Evolutionary conservation across 2,113 vertebrate genomes (phyloP), one percentile per base, ranked within the genome.

Genomic region (Syngnathus typhle): DNA sequence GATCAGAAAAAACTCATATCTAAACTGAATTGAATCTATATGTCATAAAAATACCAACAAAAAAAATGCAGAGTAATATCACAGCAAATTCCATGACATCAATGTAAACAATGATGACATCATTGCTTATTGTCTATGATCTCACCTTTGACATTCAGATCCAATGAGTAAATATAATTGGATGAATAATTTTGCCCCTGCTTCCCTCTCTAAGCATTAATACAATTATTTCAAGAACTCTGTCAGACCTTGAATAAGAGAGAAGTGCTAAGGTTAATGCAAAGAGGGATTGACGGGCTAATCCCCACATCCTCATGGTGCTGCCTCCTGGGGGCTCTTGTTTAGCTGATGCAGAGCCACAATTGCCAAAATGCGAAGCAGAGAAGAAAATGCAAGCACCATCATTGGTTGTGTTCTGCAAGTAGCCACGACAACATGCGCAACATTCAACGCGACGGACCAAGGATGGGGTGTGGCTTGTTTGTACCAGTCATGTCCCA

Each of bases 201-300:
- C 32, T 58, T 18, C 15, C 55, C 37, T 39, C 9, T 39, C 60
- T 43, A 23, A 43, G 39, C 60, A 74, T 69, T 61, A 66, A n/a
- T 72, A 75, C 58, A 70, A 74, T 69, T 58, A 66, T n/a, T 71
- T 75, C 54, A 70, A 73, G 72, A 71, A 64, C 23, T 74, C 66
- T 62, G 63, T 74, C 81, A 76, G 56, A 71, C 65, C 72, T 79
- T 81, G 66, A 69, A 71, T 67, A 68, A 72, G 5, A 19, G 43
- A 74, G 56, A 68, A 66, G 67, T 75, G 70, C 77, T 81, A 68
- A 77, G 69, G 60, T 76, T 82, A 80, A 84, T 75, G 80, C 70
- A 38, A 69, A 70, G 41, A 76, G 70, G 77, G 79, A 77, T 79
- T 77, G 70, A 67, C 2, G 15, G 47, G 38, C 64, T 76, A 80